Evolutionary conservation across 2,113 vertebrate species (phyloP).

Genomic region (Salvelinus alpinus): DNA sequence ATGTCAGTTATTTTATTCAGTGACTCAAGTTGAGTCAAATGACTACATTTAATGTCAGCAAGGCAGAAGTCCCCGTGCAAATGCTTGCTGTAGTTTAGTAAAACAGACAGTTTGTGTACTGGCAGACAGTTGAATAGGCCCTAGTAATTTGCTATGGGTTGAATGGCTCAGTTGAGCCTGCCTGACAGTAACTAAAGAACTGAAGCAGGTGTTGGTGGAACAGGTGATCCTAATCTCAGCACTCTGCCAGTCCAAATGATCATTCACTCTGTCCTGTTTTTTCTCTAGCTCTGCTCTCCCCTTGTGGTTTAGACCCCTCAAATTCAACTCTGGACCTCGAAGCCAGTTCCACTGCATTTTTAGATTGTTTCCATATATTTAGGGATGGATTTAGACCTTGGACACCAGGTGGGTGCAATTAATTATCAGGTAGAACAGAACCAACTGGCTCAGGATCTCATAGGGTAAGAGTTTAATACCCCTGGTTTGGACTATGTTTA

Average conservation of each 20-base stretch:
- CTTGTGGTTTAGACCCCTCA: too few relatives aligned
- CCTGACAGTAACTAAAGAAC: conserved; percentile 25
- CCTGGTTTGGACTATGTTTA: conserved; percentile 63
- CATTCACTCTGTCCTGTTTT: background rate
- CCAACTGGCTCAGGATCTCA: too few relatives aligned
- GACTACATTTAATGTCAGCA: background rate
- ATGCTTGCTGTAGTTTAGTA: background rate
- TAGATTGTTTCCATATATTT: conserved; percentile 28
- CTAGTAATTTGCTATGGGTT: background rate
- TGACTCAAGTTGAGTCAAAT: background rate
- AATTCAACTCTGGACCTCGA: too few relatives aligned
- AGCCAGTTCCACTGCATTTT: background rate
- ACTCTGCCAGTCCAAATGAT: conserved; percentile 13
- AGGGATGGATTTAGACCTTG: too few relatives aligned
- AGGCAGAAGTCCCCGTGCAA: background rate
- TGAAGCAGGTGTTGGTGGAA: conserved; percentile 50
- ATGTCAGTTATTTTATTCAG: background rate
- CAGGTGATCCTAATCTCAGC: conserved; percentile 44
- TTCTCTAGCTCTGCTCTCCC: background rate
- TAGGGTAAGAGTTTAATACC: too few relatives aligned
- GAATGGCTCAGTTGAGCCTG: background rate
- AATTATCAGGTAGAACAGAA: too few relatives aligned
- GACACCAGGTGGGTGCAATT: too few relatives aligned
- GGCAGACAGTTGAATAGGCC: background rate
- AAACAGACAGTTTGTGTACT: background rate